A percentile compares a stretch with the other conserved stretches of the same genome.
Conservation (phyloP, 2,888 invertebrate species). For the Meliscaeva auricollis region DNA sequence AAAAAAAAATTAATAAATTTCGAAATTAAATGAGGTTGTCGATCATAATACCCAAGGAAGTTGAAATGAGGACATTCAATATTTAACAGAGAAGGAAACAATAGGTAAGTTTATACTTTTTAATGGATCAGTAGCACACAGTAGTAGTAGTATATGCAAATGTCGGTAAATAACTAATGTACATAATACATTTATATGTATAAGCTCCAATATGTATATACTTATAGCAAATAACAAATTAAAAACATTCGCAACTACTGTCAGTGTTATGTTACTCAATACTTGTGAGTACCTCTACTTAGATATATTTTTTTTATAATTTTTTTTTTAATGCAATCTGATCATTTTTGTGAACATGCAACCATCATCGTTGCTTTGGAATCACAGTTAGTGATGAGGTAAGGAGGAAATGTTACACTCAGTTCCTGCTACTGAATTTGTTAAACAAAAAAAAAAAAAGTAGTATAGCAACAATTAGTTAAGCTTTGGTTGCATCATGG, state of each 20-base stretch:
- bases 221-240: slow-evolving; percentile 17
- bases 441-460: background rate
- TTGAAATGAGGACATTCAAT: slow-evolving; percentile 55
- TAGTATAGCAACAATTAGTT: slow-evolving; percentile 6
- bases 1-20: slow-evolving; percentile 37
- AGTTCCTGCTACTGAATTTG: slow-evolving; percentile 55
- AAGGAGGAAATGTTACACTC: slow-evolving; percentile 56
- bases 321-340: slow-evolving; percentile 58
- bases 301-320: slow-evolving; percentile 1
- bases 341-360: slow-evolving; percentile 61
- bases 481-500: slow-evolving; percentile 16
- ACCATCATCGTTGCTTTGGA: slow-evolving; percentile 20
- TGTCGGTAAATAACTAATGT: slow-evolving; percentile 15
- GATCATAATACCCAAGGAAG: slow-evolving; percentile 50
- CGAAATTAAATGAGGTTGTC: slow-evolving; percentile 42
- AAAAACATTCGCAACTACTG: slow-evolving; percentile 49
- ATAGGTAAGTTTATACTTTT: slow-evolving; percentile 28
- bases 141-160: slow-evolving; percentile 38
- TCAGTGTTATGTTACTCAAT: slow-evolving; percentile 48
- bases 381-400: slow-evolving; percentile 39
- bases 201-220: background rate
- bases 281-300: slow-evolving; percentile 1
- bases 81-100: slow-evolving; percentile 18
- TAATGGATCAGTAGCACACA: slow-evolving; percentile 58
- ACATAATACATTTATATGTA: too few relatives aligned